A percentile compares a stretch with the other conserved stretches of the same genome.
phyloP scores from a whole-genome alignment of 2,113 vertebrate genomes.

The Delphinus delphis region DNA sequence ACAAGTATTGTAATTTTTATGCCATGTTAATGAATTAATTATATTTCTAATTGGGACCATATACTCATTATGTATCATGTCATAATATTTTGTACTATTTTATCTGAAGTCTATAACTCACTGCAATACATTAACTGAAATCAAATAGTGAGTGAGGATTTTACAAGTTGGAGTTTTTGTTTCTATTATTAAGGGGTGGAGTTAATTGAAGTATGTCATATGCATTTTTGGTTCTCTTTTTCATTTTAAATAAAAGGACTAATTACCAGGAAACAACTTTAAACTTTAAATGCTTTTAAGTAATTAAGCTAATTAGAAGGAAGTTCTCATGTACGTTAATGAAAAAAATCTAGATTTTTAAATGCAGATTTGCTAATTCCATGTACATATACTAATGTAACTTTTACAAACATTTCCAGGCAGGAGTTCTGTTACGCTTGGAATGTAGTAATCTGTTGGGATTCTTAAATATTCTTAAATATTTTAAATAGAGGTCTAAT shows the following conservation, averaged over 20 bases:
- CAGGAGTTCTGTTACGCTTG: neutral
- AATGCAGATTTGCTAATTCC: neutral
- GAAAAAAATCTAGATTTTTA: slow-evolving; percentile 27
- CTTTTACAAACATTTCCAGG: slow-evolving; percentile 1
- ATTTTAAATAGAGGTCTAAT: neutral
- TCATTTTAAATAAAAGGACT: slow-evolving; percentile 43
- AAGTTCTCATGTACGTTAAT: neutral
- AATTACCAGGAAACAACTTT: slow-evolving; percentile 21
- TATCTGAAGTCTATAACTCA: neutral
- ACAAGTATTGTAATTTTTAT: neutral
- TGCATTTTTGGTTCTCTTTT: neutral
- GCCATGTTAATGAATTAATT: neutral
- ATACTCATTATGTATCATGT: neutral
- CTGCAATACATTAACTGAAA: slow-evolving; percentile 30
- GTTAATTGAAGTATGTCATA: slow-evolving; percentile 14
- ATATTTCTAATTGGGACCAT: neutral
- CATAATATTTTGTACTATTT: neutral
- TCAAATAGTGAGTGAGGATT: neutral
- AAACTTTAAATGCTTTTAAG: slow-evolving; percentile 8
- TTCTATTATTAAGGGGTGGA: slow-evolving; percentile 1
- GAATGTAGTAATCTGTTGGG: neutral
- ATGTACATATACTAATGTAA: neutral
- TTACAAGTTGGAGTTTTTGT: neutral
- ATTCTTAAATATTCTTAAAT: neutral
- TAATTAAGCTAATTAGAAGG: slow-evolving; percentile 22